Evolutionary conservation across 2,797 vertebrate species (phyloP).

Genomic region (Ctenopoma kingsleyae): DNA sequence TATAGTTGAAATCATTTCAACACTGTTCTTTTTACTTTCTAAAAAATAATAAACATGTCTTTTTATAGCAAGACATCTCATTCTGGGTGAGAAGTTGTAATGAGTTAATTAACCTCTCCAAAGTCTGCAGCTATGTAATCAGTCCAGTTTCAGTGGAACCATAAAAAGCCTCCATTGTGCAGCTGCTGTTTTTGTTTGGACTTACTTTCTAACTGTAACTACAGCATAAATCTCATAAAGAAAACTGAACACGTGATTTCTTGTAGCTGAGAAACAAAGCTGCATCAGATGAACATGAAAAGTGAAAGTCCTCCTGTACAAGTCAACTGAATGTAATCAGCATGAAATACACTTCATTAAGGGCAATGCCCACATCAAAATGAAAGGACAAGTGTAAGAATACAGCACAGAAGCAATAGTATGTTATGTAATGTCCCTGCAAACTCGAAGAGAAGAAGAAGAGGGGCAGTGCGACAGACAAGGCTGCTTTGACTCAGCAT

Average conservation of each 20-base stretch:
- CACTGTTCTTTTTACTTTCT: slow-evolving; percentile 10
- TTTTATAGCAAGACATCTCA: slow-evolving; percentile 1
- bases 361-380: neutral
- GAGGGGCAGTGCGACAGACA: slow-evolving; percentile 29
- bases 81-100: slow-evolving; percentile 14
- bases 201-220: neutral
- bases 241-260: neutral
- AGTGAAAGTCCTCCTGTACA: neutral
- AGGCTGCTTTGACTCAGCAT: slow-evolving; percentile 80
- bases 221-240: neutral
- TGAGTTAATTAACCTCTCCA: slow-evolving; percentile 23
- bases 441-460: slow-evolving; percentile 27
- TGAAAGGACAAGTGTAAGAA: slow-evolving; percentile 4
- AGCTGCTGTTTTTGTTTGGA: slow-evolving; percentile 3
- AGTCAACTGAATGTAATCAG: neutral
- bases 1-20: neutral
- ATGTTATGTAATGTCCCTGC: slow-evolving; percentile 35
- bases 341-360: neutral
- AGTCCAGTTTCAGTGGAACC: slow-evolving; percentile 19
- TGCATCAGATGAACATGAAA: neutral
- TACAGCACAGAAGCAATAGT: slow-evolving; percentile 12
- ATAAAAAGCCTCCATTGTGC: slow-evolving; percentile 1
- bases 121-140: slow-evolving; percentile 5
- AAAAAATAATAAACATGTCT: slow-evolving; percentile 5
- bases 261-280: neutral